Evolutionary conservation across 2,113 vertebrate species (phyloP).

Genomic region (Verasper variegatus): DNA sequence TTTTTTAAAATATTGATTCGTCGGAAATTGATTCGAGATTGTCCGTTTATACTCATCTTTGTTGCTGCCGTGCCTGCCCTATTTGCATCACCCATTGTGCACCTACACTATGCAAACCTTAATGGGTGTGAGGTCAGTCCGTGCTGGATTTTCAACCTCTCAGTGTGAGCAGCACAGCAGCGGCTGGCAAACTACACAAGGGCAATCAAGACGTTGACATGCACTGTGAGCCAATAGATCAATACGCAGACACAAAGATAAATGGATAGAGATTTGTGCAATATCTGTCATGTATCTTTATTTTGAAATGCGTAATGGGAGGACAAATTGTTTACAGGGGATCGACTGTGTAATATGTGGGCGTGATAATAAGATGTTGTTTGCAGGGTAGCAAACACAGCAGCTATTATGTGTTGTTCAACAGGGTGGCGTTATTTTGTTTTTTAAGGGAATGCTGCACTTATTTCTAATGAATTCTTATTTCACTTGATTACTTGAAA

Average conservation of each 20-base stretch:
- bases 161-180: neutral
- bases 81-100: constrained; percentile 32
- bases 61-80: constrained; percentile 2
- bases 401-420: neutral
- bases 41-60: constrained; percentile 5
- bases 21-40: constrained; percentile 28
- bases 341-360: constrained; percentile 10
- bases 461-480: neutral
- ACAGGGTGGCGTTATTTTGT: neutral
- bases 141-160: constrained; percentile 20
- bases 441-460: neutral
- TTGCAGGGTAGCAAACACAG: neutral
- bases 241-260: constrained; percentile 55
- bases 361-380: constrained; percentile 9
- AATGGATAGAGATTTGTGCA: constrained; percentile 43
- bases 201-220: constrained; percentile 45
- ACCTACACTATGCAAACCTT: constrained; percentile 26
- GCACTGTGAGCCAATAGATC: constrained; percentile 38
- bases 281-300: constrained; percentile 49
- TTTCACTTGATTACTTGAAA: neutral
- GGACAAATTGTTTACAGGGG: constrained; percentile 3
- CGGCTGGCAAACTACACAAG: constrained; percentile 40
- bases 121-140: constrained; percentile 5
- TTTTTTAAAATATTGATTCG: constrained; percentile 16
- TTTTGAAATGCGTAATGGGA: constrained; percentile 18